A percentile compares a stretch with the other conserved stretches of the same genome.
Conservation (phyloP, 2,888 invertebrate species). For the Coecobrya sp. region DNA sequence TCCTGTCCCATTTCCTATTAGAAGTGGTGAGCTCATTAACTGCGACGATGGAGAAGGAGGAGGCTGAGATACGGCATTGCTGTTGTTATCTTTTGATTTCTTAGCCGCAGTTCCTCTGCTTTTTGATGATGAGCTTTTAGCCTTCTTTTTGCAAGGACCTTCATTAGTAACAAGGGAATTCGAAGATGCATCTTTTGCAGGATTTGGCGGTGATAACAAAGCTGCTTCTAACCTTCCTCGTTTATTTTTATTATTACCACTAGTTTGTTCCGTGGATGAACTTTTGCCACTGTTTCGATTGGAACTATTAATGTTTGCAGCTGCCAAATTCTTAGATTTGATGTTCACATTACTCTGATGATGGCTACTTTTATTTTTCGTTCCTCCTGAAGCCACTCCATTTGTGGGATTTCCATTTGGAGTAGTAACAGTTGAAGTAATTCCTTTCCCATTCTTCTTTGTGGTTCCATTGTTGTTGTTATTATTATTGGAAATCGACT, state of each 20-base stretch:
- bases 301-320: background rate
- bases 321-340: background rate
- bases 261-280: constrained; percentile 15
- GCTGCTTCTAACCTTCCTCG: constrained; percentile 55
- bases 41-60: constrained; percentile 43
- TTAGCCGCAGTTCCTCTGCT: constrained; percentile 44
- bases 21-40: constrained; percentile 21
- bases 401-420: constrained; percentile 28
- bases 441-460: constrained; percentile 40
- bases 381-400: background rate
- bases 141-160: constrained; percentile 66
- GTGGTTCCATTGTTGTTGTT: constrained; percentile 28
- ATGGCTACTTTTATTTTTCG: background rate
- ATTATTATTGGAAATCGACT: background rate
- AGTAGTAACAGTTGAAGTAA: background rate
- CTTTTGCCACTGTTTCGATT: constrained; percentile 24
- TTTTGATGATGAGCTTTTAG: constrained; percentile 41
- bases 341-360: constrained; percentile 1
- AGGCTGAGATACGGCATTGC: background rate
- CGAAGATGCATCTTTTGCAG: constrained; percentile 36
- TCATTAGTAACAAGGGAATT: background rate
- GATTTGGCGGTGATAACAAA: constrained; percentile 55
- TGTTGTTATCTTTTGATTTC: constrained; percentile 65
- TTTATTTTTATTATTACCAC: constrained; percentile 32
- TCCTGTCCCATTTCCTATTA: constrained; percentile 41